A percentile compares a stretch with the other conserved stretches of the same genome.
These are phyloP conservation scores for Umimayanthus chanpuru DNA, from an alignment of 92 coral and sea anemone genomes.

Conservation along the genomic window DNA sequence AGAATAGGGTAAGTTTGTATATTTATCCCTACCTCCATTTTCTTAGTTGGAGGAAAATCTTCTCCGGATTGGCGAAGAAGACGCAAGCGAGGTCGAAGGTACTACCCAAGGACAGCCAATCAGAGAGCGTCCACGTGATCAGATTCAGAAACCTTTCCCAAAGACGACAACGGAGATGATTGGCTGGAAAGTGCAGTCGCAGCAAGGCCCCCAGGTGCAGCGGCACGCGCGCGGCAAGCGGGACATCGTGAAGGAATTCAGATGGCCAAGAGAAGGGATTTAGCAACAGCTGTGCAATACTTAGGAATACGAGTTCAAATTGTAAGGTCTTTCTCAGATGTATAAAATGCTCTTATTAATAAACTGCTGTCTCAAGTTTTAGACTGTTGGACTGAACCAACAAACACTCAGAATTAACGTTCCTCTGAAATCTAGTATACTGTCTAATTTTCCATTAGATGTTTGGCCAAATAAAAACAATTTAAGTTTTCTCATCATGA, in stretches of 20 bases:
- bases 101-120: slow-evolving; percentile 3
- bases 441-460: no score
- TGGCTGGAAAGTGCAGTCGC: slow-evolving; percentile 67
- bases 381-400: neutral
- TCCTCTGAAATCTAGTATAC: no score
- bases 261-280: slow-evolving; percentile 83
- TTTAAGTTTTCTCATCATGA: no score
- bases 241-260: slow-evolving; percentile 71
- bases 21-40: neutral
- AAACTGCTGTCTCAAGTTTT: neutral
- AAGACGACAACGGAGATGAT: slow-evolving; percentile 73
- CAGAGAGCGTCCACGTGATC: slow-evolving; percentile 33
- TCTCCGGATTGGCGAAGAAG: slow-evolving; percentile 59
- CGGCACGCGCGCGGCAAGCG: slow-evolving; percentile 64
- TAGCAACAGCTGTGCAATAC: slow-evolving; percentile 6
- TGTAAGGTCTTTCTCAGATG: neutral
- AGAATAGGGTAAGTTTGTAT: neutral
- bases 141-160: slow-evolving; percentile 52
- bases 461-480: no score
- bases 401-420: no score
- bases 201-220: slow-evolving; percentile 41
- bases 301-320: neutral
- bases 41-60: slow-evolving; percentile 56
- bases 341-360: neutral
- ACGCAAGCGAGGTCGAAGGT: slow-evolving; percentile 18